These are phyloP conservation scores for Globia sparganii DNA, from an alignment of 2,888 invertebrate species.

Conservation along the genomic window DNA sequence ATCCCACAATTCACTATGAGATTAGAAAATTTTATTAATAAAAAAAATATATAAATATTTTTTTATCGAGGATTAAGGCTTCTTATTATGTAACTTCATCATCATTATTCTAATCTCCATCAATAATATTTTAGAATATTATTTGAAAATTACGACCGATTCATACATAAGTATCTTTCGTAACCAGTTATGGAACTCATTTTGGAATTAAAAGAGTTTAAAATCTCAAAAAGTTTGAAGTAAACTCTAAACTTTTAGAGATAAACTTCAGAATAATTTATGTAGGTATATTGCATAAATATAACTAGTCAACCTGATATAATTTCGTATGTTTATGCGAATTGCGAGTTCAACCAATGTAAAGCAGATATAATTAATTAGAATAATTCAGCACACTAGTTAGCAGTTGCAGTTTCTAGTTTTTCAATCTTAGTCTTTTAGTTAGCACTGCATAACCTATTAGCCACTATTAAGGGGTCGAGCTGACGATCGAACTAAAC, in stretches of 20 bases:
- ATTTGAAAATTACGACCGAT: conserved; percentile 15
- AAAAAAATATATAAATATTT: background rate
- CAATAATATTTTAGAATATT: conserved; percentile 2
- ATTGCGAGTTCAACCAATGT: conserved; percentile 31
- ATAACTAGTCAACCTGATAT: conserved; percentile 1
- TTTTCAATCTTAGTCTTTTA: conserved; percentile 45
- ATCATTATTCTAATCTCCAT: background rate
- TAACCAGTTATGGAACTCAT: background rate
- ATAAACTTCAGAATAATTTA: conserved; percentile 11
- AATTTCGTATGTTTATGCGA: conserved; percentile 24
- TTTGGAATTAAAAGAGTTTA: conserved; percentile 5
- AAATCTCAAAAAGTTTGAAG: background rate
- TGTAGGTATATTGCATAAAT: conserved; percentile 2
- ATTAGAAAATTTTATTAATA: conserved; percentile 4
- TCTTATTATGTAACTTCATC: conserved; percentile 22
- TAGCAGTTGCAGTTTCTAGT: conserved; percentile 27
- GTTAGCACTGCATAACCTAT: conserved; percentile 40
- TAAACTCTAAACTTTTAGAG: background rate
- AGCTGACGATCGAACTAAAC: conserved; percentile 38
- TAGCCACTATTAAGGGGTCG: conserved; percentile 42
- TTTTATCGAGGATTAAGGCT: background rate
- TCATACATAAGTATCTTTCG: too few relatives aligned
- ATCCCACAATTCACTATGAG: background rate
- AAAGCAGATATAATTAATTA: conserved; percentile 39
- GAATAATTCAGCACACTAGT: conserved; percentile 37